Conservation (phyloP, 2,888 invertebrate genomes). For the Ectobius pallidus region DNA sequence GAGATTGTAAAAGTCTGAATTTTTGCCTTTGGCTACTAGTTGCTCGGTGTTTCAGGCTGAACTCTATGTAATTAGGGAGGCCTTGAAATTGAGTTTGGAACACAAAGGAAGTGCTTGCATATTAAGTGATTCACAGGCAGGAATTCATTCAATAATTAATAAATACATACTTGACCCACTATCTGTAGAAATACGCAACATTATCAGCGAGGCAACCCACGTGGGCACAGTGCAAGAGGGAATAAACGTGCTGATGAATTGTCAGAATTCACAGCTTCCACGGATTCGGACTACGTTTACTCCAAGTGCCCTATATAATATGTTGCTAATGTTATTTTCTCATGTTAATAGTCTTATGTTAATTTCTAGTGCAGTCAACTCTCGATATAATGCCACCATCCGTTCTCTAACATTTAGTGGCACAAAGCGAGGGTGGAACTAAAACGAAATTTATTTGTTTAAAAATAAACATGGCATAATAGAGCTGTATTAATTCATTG, state of each 20-base stretch:
- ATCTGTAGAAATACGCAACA: not conserved
- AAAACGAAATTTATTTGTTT: too few species aligned
- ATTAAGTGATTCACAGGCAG: not conserved
- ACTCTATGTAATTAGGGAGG: not conserved
- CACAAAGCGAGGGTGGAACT: too few species aligned
- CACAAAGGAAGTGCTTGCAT: not conserved
- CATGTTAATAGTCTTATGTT: too few species aligned
- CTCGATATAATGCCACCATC: too few species aligned
- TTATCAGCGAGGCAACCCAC: not conserved
- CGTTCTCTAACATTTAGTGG: too few species aligned
- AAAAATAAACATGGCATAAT: too few species aligned
- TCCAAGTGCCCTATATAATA: not conserved
- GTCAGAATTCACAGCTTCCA: not conserved
- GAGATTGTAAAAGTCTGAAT: not conserved
- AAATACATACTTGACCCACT: not conserved
- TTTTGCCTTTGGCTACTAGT: not conserved
- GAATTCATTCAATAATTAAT: not conserved
- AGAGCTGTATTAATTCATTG: too few species aligned
- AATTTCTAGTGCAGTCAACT: too few species aligned
- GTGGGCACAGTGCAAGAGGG: not conserved
- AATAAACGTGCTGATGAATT: not conserved
- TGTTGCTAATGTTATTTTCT: too few species aligned
- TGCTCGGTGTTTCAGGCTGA: not conserved
- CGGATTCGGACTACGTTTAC: not conserved
- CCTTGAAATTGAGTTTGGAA: not conserved